A percentile compares a stretch with the other conserved stretches of the same genome.
Conservation (phyloP, 2,888 invertebrate genomes). For the Elysia crispata region DNA sequence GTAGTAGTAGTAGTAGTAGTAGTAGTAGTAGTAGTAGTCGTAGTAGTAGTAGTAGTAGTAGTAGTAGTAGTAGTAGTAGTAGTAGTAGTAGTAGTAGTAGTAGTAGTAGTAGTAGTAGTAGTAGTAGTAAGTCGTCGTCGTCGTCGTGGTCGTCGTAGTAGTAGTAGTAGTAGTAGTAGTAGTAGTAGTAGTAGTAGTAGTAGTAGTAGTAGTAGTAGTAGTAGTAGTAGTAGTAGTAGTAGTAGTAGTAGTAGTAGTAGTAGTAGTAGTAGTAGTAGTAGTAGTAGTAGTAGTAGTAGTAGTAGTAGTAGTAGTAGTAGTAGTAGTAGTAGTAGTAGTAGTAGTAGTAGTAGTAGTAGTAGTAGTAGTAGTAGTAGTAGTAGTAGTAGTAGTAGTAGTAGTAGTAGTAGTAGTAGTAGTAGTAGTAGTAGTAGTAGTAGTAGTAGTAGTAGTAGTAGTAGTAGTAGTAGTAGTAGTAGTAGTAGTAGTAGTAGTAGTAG, state of each 20-base stretch:
- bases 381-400: conserved; percentile 24
- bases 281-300: conserved; percentile 23
- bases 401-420: conserved; percentile 9
- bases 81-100: conserved; percentile 9
- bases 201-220: conserved; percentile 9
- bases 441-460: conserved; percentile 10
- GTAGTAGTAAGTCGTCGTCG: too few relatives aligned
- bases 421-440: neutral
- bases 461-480: conserved; percentile 24
- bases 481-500: conserved; percentile 18
- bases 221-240: conserved; percentile 9
- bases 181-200: conserved; percentile 9
- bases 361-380: conserved; percentile 28
- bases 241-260: conserved; percentile 9
- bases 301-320: conserved; percentile 28
- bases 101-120: too few relatives aligned
- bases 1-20: conserved; percentile 9
- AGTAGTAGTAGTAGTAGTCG: too few relatives aligned
- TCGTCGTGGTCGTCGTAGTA: too few relatives aligned
- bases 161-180: too few relatives aligned
- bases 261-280: conserved; percentile 9
- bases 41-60: too few relatives aligned
- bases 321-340: conserved; percentile 26
- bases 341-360: conserved; percentile 25
- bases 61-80: conserved; percentile 9